A percentile compares a stretch with the other conserved stretches of the same genome.
Evolutionary conservation across 2,797 vertebrate genomes (phyloP).

Genomic region (Bryconaethiops microstoma): DNA sequence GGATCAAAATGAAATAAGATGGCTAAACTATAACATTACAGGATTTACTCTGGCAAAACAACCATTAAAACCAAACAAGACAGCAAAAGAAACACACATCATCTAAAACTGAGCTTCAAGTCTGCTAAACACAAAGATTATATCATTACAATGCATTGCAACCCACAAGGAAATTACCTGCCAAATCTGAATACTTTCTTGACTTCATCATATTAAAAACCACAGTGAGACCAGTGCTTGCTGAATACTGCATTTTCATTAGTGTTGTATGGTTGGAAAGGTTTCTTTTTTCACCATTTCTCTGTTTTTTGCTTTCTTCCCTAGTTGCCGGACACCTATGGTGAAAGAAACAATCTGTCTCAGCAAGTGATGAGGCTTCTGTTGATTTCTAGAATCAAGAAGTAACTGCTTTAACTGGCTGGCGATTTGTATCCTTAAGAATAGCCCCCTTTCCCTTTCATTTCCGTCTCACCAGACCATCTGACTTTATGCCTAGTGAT

Average conservation of each 20-base stretch:
- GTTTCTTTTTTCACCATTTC: too few species aligned
- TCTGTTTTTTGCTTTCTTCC: too few species aligned
- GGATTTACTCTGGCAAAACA: not conserved
- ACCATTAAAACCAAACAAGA: not conserved
- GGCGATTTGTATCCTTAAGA: too few species aligned
- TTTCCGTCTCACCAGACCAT: too few species aligned
- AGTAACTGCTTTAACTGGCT: too few species aligned
- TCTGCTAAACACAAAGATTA: not conserved
- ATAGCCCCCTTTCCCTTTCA: too few species aligned
- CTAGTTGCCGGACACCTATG: too few species aligned
- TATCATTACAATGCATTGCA: constrained; percentile 5
- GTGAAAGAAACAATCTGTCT: too few species aligned
- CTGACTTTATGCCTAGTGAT: too few species aligned
- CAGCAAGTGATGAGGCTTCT: too few species aligned
- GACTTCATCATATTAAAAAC: not conserved
- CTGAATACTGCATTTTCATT: not conserved
- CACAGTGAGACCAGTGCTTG: not conserved
- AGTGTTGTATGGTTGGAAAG: not conserved
- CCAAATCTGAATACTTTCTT: not conserved
- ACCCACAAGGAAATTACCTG: not conserved
- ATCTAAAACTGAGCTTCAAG: not conserved
- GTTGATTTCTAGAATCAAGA: too few species aligned
- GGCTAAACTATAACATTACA: not conserved
- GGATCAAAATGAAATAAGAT: not conserved
- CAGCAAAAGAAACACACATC: not conserved